Evolutionary conservation across 2,113 vertebrate genomes (phyloP).

Genomic region (Noturus placidus): DNA sequence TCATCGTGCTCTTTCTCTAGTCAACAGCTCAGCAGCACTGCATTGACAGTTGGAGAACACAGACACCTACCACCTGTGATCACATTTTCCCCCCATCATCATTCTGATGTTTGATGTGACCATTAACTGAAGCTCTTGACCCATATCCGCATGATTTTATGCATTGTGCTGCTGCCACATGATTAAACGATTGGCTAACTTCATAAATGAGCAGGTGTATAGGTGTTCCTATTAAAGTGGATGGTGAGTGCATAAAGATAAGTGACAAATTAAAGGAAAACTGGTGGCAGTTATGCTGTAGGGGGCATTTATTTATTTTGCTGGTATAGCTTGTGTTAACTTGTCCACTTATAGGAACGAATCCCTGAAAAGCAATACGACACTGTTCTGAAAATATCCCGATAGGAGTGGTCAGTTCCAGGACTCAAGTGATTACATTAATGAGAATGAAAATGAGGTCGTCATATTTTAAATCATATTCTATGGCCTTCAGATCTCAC

Average conservation of each 20-base stretch:
- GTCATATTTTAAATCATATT: neutral
- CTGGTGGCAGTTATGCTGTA: neutral
- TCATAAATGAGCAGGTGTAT: too few species aligned
- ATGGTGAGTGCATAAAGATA: neutral
- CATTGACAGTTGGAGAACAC: slow-evolving; percentile 65
- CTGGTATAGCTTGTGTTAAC: neutral
- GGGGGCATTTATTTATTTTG: neutral
- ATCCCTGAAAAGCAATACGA: neutral
- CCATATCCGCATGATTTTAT: too few species aligned
- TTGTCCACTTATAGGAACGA: neutral
- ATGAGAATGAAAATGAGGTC: neutral
- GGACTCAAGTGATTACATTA: neutral
- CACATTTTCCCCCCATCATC: too few species aligned
- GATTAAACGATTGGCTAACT: too few species aligned
- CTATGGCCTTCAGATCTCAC: neutral
- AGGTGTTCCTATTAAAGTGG: too few species aligned
- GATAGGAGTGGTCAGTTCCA: neutral
- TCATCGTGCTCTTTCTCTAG: slow-evolving; percentile 27
- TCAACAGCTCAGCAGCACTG: slow-evolving; percentile 59
- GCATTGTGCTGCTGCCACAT: too few species aligned
- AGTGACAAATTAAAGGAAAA: neutral
- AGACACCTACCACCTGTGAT: slow-evolving; percentile 64
- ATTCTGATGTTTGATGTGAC: too few species aligned
- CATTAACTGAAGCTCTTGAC: too few species aligned
- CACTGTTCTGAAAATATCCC: neutral